phyloP scores from a whole-genome alignment of 2,113 vertebrate genomes.

The Toxostoma redivivum region DNA sequence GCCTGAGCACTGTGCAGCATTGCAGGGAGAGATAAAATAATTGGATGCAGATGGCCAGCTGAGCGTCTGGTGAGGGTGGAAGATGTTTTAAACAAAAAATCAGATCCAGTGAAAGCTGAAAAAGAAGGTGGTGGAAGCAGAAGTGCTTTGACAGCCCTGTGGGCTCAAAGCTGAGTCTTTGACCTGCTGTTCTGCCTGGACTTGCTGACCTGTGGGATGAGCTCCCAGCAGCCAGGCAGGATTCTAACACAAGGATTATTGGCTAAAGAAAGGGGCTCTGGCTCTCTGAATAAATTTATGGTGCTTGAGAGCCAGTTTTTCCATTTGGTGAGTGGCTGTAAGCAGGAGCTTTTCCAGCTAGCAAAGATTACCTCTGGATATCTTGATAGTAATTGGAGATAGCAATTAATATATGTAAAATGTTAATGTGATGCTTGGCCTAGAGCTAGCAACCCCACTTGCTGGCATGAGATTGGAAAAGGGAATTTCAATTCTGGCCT shows the following conservation, averaged over 20 bases:
- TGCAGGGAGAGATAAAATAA: slow-evolving; percentile 19
- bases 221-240: neutral
- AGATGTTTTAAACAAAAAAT: neutral
- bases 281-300: neutral
- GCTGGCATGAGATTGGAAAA: neutral
- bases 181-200: neutral
- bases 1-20: neutral
- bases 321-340: neutral
- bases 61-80: neutral
- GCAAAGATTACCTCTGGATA: neutral
- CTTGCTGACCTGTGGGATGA: neutral
- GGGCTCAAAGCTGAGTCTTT: neutral
- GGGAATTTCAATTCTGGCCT: neutral
- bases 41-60: slow-evolving; percentile 9
- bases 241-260: neutral
- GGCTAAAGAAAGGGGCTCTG: neutral
- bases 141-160: neutral
- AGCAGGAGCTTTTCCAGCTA: slow-evolving; percentile 12
- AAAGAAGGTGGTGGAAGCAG: neutral
- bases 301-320: neutral
- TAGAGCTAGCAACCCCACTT: neutral
- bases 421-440: neutral
- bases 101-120: neutral
- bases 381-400: neutral
- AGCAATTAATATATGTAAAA: neutral